Base-by-base conservation (phyloP, 2,797 vertebrate genomes). In the Poecilia velifera region DNA sequence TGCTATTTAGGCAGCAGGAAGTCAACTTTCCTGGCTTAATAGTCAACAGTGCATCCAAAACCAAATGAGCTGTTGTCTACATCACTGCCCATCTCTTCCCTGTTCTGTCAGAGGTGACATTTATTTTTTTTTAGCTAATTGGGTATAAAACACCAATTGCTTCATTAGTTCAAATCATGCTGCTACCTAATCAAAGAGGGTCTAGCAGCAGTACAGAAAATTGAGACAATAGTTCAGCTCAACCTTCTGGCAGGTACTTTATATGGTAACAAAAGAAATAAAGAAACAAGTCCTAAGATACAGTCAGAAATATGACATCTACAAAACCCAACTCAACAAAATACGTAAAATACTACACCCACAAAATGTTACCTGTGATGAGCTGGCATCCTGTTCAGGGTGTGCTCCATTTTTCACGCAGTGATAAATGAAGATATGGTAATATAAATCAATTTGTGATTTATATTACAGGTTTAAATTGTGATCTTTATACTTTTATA, bases 151-250 rank as follows among this genome's bases (percentile, higher is more conserved):
- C 66, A 43, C 5, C 9, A 70, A 43, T n/a, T 43, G 22, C 12
- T 25, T 70, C 25, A 70, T 43, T 70, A n/a, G 66, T 43, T 70
- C 22, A 70, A 43, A 70, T 43, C 66, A 70, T 70, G 39, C 39
- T 70, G 66, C 39, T 43, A 43, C 22, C 39, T 43, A 39, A 10
- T 43, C 2, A n/a, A 70, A 70, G 39, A 25, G 22, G 20, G 18
- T 66, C 39, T 13, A 6, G 20, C 22, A 43, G 20, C 64, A 36
- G 16, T 64, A 36, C 34, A 36, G 62, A 36, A 64, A 66, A 66
- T 36, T 36, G 34, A 34, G 31, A 34, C 14, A 16, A 62, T 62
- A 62, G 7, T 36, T 66, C 18, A 66, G 16, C 34, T 66, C 18
- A 22, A 39, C 34, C 7, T 8, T 64, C 62, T 64, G 62, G 36